A percentile compares a stretch with the other conserved stretches of the same genome.
Evolutionary conservation across 2,888 invertebrate genomes (phyloP).

Genomic region (Limnephilus marmoratus): DNA sequence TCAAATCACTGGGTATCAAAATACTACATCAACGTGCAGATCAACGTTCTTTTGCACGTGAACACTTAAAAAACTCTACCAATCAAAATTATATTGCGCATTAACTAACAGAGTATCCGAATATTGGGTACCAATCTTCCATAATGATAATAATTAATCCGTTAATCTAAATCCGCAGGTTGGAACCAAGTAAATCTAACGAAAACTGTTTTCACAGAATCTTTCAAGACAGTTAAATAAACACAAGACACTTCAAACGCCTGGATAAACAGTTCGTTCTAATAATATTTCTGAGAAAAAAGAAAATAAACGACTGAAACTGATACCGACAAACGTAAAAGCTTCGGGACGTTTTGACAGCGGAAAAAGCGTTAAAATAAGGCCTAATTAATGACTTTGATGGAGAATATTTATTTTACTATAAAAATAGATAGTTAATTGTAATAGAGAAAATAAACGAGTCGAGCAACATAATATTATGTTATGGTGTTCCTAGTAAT

Average conservation of each 20-base stretch:
- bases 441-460: background rate
- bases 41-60: background rate
- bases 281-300: background rate
- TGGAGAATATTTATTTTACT: background rate
- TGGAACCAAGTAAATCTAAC: background rate
- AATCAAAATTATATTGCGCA: background rate
- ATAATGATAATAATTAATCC: background rate
- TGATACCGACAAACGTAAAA: background rate
- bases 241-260: background rate
- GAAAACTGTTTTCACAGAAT: background rate
- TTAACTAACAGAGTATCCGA: background rate
- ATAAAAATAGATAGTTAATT: background rate
- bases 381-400: background rate
- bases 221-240: background rate
- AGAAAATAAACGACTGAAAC: background rate
- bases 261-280: background rate
- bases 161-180: background rate
- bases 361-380: background rate
- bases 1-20: background rate
- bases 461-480: background rate
- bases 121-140: background rate
- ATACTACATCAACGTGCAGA: background rate
- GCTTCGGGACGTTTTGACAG: background rate
- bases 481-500: background rate
- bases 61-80: background rate